Evolutionary conservation across 2,888 invertebrate species (phyloP).

Genomic region (Schrankia costaestrigalis): DNA sequence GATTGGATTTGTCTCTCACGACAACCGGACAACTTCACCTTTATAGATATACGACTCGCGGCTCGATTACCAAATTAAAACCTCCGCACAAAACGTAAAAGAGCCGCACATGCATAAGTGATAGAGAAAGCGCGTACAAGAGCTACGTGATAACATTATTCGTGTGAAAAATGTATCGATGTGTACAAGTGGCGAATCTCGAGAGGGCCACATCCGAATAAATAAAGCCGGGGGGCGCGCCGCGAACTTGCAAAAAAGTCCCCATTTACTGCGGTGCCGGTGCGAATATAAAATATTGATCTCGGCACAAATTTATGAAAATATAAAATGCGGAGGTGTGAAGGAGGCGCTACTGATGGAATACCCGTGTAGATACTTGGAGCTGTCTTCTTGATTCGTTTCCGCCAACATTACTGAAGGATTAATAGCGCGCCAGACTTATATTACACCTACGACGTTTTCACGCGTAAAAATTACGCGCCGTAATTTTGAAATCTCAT

Average conservation of each 20-base stretch:
- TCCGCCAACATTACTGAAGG: conserved; percentile 34
- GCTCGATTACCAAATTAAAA: conserved; percentile 28
- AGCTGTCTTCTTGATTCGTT: conserved; percentile 39
- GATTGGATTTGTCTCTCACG: conserved; percentile 45
- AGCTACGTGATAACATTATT: conserved; percentile 68
- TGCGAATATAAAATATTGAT: conserved; percentile 77
- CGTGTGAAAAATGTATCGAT: conserved; percentile 69
- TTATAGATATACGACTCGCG: conserved; percentile 10
- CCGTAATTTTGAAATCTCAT: conserved; percentile 34
- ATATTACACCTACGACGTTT: conserved; percentile 34
- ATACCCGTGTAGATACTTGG: conserved; percentile 51
- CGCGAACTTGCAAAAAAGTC: conserved; percentile 57
- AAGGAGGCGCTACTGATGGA: conserved; percentile 55
- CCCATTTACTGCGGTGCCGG: conserved; percentile 55
- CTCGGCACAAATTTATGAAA: conserved; percentile 74
- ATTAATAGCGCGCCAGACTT: conserved; percentile 37
- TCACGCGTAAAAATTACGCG: conserved; percentile 34
- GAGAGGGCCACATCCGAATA: conserved; percentile 58
- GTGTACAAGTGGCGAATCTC: conserved; percentile 62
- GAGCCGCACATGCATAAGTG: conserved; percentile 37
- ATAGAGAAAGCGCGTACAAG: conserved; percentile 38
- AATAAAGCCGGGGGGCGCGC: conserved; percentile 52
- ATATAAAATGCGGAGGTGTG: conserved; percentile 71
- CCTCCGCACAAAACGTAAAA: conserved; percentile 22
- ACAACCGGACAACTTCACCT: conserved; percentile 33